These are phyloP conservation scores for Calameuta pallipes DNA, from an alignment of 2,888 invertebrate genomes.

Conservation along the genomic window DNA sequence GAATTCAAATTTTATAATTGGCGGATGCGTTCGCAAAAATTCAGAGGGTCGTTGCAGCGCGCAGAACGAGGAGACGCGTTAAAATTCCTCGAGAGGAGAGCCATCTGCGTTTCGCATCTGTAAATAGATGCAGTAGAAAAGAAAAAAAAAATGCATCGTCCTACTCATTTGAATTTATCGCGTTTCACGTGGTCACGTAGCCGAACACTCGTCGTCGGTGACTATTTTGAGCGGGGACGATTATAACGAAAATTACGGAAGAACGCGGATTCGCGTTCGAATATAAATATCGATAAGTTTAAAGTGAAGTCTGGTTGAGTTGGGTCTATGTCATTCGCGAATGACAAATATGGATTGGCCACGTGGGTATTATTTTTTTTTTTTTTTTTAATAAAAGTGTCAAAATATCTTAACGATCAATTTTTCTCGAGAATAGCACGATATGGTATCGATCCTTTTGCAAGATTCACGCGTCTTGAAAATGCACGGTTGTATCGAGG, in stretches of 20 bases:
- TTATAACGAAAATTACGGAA: neutral
- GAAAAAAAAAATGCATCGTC: neutral
- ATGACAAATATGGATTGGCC: neutral
- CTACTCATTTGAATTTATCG: neutral
- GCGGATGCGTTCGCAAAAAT: conserved; percentile 2
- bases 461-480: neutral
- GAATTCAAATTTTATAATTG: neutral
- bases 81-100: neutral
- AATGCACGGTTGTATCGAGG: neutral
- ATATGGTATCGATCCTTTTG: too few relatives aligned
- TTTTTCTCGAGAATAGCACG: neutral
- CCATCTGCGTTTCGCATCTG: neutral
- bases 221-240: neutral
- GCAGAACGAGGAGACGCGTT: neutral
- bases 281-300: neutral
- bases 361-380: neutral
- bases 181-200: neutral
- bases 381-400: too few relatives aligned
- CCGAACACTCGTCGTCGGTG: neutral
- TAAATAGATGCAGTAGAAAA: neutral
- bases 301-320: neutral
- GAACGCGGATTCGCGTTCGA: neutral
- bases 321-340: neutral
- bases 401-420: too few relatives aligned
- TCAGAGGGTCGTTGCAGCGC: neutral